Evolutionary conservation across 1,140 invertebrate genomes (phyloP), one percentile per base, ranked within the genome.

Genomic region (Temnothorax curvispinosus): DNA sequence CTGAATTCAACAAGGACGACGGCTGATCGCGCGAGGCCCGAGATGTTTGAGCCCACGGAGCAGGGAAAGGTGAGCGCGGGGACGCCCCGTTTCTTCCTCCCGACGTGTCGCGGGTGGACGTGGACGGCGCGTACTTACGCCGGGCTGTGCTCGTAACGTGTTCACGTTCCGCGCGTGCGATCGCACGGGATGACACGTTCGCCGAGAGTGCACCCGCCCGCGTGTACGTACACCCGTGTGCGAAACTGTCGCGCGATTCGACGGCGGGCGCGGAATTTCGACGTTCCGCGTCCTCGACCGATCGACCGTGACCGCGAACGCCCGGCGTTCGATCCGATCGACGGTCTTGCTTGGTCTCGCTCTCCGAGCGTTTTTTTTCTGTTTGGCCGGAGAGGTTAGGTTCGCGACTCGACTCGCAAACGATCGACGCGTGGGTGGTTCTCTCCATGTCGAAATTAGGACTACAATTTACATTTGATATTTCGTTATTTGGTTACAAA

Each of bases 1-100:
- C n/a, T 62, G 58, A 74, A 56, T 88, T 90, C 54, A 15, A 67
- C 67, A 27, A 71, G 18, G 44, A 15, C 50, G 60, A 44, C 60
- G 47, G 80, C 54, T 72, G 80, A 86, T 58, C 27, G 47, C 54
- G 50, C 18, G 64, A 71, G 7, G 11, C 15, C 11, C 47, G 81
- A 84, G 62, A 94, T 94, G 93, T 94, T 92, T 75, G 93, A 94
- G 47, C 89, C 92, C 6, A 91, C 82, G 21, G 93, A 94, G 64
- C 92, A 93, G 62, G 93, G 93, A 85, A 93, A 93, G 91, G 93
- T 94, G 75, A 92, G 69, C 72, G 27, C 27, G 27, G 3, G 27
- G 67, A 1, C 7, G 11, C 0, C 21, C 11, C 32, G 27, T 35
- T n/a, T 60, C 54, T 32, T n/a, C 2, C 11, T 15, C 6, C 11